phyloP scores from a whole-genome alignment of 2,888 invertebrate genomes.

The Dicyrtoma fusca region DNA sequence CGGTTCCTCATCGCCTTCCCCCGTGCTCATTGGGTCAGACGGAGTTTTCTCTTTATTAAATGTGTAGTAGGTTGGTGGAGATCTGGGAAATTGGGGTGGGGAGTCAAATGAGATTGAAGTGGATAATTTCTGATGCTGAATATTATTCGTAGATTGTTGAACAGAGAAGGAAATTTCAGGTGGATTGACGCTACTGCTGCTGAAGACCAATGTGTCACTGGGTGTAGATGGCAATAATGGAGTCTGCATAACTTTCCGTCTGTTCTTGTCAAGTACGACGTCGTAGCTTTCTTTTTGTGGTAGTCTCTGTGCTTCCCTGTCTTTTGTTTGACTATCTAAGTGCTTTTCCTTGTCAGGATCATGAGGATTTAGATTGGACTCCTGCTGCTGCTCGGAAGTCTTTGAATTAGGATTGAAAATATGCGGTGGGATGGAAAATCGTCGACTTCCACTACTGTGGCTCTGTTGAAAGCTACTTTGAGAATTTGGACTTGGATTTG shows the following conservation, averaged over 20 bases:
- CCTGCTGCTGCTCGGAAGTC: background rate
- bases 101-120: background rate
- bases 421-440: conserved; percentile 29
- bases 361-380: background rate
- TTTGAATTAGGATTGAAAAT: conserved; percentile 11
- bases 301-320: conserved; percentile 1
- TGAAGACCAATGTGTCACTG: background rate
- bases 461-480: no score
- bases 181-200: background rate
- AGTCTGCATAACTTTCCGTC: conserved; percentile 2
- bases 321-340: conserved; percentile 13
- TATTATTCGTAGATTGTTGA: conserved; percentile 2
- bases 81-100: no score
- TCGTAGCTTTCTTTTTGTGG: conserved; percentile 15
- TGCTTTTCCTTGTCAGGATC: conserved; percentile 29
- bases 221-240: background rate
- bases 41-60: conserved; percentile 4
- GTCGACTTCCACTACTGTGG: background rate
- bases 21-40: background rate
- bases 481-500: background rate
- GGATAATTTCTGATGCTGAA: background rate
- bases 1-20: conserved; percentile 7
- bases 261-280: conserved; percentile 19
- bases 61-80: conserved; percentile 4
- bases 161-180: background rate